These are phyloP conservation scores for Palythoa heliodiscus DNA, from an alignment of 92 coral and sea anemone genomes.

Conservation along the genomic window DNA sequence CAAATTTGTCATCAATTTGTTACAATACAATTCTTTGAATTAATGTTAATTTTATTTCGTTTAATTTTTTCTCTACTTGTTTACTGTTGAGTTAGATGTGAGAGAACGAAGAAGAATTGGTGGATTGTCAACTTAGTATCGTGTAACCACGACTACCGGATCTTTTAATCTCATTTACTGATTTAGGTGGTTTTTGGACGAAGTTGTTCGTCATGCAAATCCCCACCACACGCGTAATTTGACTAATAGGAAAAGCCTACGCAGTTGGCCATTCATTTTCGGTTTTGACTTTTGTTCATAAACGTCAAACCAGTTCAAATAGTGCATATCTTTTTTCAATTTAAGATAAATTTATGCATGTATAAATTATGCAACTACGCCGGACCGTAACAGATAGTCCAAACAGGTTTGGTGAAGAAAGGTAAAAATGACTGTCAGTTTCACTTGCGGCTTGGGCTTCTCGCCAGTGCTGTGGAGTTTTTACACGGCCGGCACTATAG, in stretches of 20 bases:
- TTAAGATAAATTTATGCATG: slow-evolving; percentile 29
- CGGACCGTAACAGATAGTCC: not conserved
- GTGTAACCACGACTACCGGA: no score
- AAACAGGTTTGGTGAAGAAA: not conserved
- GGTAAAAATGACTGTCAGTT: slow-evolving; percentile 25
- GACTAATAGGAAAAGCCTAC: not conserved
- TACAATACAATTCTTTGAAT: no score
- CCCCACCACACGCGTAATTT: not conserved
- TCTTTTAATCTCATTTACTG: not conserved
- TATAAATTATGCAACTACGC: not conserved
- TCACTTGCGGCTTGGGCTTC: slow-evolving; percentile 51
- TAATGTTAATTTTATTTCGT: no score
- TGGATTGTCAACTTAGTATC: no score
- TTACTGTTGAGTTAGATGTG: no score
- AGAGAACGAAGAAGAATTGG: no score
- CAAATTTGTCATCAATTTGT: no score
- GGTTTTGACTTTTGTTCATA: not conserved
- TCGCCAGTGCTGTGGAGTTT: slow-evolving; percentile 54
- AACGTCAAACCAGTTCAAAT: not conserved
- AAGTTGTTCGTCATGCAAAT: not conserved
- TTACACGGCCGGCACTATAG: slow-evolving; percentile 37
- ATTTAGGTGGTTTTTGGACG: not conserved
- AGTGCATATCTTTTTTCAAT: not conserved
- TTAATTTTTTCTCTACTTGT: no score
- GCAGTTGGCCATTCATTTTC: not conserved